Evolutionary conservation across 2,797 vertebrate genomes (phyloP).

Genomic region (Oophaga sylvatica): DNA sequence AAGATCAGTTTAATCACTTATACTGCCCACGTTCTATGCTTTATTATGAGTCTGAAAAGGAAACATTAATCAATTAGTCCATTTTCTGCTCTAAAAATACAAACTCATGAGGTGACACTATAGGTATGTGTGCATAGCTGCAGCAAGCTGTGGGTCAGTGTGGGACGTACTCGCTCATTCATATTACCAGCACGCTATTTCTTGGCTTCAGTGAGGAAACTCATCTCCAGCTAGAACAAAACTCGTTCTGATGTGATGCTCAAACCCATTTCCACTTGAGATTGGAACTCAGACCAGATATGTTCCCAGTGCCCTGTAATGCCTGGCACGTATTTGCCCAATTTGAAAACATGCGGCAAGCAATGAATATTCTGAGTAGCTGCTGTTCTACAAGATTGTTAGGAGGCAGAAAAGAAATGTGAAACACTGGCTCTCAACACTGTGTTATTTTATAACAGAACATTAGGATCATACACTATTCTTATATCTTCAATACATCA

Average conservation of each 20-base stretch:
- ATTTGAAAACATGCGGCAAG: constrained; percentile 8
- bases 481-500: background rate
- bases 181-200: constrained; percentile 19
- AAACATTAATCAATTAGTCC: background rate
- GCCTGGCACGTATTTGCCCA: constrained; percentile 13
- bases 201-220: constrained; percentile 2
- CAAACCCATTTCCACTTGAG: constrained; percentile 49
- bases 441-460: background rate
- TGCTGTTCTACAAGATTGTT: background rate
- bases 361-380: constrained; percentile 37
- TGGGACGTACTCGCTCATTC: background rate
- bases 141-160: background rate
- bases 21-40: too few relatives aligned
- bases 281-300: constrained; percentile 45
- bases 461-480: background rate
- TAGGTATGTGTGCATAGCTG: background rate
- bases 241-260: constrained; percentile 51
- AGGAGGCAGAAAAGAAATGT: background rate
- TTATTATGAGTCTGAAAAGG: too few relatives aligned
- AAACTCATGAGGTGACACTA: background rate
- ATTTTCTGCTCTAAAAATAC: background rate
- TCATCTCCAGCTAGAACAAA: constrained; percentile 33
- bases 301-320: background rate
- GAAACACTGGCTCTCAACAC: background rate
- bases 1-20: too few relatives aligned